A percentile compares a stretch with the other conserved stretches of the same genome.
These are phyloP conservation scores for Gymnothorax reevesii DNA, from an alignment of 2,797 vertebrate genomes.

Conservation along the genomic window DNA sequence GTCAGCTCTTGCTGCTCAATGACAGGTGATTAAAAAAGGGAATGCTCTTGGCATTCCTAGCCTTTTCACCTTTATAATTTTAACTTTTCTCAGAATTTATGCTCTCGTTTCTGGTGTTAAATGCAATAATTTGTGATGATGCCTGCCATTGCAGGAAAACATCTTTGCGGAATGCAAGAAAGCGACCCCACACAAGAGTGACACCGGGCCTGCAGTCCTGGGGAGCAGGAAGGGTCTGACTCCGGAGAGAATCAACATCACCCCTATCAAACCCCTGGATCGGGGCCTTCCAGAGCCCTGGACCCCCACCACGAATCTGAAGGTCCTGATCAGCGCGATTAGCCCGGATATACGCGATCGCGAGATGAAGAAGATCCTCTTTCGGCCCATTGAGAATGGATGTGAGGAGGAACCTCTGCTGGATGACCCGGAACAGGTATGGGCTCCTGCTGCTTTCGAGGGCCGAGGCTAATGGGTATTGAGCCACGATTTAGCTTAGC, in stretches of 20 bases:
- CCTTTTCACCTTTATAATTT: too few relatives aligned
- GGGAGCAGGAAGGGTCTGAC: constrained; percentile 69
- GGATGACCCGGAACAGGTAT: constrained; percentile 74
- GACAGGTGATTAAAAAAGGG: too few relatives aligned
- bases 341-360: constrained; percentile 90
- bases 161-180: constrained; percentile 70
- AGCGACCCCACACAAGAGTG: background rate
- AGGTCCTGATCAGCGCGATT: constrained; percentile 89
- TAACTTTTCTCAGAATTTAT: too few relatives aligned
- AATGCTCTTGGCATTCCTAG: too few relatives aligned
- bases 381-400: constrained; percentile 87
- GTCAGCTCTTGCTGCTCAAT: background rate
- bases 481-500: background rate
- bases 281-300: constrained; percentile 76
- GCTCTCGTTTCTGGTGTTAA: background rate
- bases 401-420: constrained; percentile 54
- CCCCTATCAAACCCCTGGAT: constrained; percentile 81
- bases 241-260: constrained; percentile 78
- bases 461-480: background rate
- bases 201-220: constrained; percentile 59
- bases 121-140: background rate
- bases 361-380: constrained; percentile 90
- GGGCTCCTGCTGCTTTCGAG: background rate
- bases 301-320: constrained; percentile 91
- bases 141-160: constrained; percentile 79